These are phyloP conservation scores for Brienomyrus longianalis DNA, from an alignment of 2,113 vertebrate species.

Conservation along the genomic window DNA sequence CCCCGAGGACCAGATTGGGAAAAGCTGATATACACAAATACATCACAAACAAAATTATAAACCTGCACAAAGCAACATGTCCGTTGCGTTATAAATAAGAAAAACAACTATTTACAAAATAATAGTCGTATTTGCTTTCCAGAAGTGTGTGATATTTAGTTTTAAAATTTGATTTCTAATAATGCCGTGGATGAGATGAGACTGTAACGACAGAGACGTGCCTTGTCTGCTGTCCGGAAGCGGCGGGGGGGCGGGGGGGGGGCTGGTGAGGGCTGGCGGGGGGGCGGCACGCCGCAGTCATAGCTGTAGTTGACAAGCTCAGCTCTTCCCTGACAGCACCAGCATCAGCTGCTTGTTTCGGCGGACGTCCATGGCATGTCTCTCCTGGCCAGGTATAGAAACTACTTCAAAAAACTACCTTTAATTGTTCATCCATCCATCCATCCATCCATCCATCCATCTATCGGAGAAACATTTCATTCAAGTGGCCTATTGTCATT, in stretches of 20 bases:
- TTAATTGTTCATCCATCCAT: neutral
- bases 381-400: slow-evolving; percentile 63
- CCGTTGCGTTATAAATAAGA: slow-evolving; percentile 60
- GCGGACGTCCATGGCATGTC: slow-evolving; percentile 84
- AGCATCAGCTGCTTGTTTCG: slow-evolving; percentile 93
- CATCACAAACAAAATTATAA: slow-evolving; percentile 55
- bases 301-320: slow-evolving; percentile 36
- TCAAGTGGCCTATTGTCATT: neutral
- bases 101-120: slow-evolving; percentile 68
- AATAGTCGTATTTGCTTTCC: slow-evolving; percentile 49
- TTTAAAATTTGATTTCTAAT: slow-evolving; percentile 12
- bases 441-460: neutral
- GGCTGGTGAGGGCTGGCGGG: slow-evolving; percentile 10
- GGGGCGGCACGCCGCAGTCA: slow-evolving; percentile 11
- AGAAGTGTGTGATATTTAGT: slow-evolving; percentile 41
- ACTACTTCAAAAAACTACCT: neutral
- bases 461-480: neutral
- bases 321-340: slow-evolving; percentile 58
- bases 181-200: slow-evolving; percentile 18
- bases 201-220: slow-evolving; percentile 5
- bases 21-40: slow-evolving; percentile 23
- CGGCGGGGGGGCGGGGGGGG: slow-evolving; percentile 17
- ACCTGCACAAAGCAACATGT: slow-evolving; percentile 52
- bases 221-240: slow-evolving; percentile 17
- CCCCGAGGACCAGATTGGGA: neutral